Evolutionary conservation across 2,888 invertebrate genomes (phyloP).

Genomic region (Amphimallon solstitiale): DNA sequence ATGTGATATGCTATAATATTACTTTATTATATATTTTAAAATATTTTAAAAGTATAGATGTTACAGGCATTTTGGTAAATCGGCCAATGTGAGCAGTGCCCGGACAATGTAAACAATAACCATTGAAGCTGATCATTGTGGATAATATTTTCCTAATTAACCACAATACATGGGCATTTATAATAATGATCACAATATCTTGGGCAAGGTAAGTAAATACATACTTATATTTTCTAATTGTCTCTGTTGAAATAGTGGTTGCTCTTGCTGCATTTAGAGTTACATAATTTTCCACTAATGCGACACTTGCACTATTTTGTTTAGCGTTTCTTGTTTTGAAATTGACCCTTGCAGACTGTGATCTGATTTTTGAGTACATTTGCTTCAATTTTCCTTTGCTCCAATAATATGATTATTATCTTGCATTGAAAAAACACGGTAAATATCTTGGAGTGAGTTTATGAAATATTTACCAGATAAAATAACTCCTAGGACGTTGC

Average conservation of each 20-base stretch:
- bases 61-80: background rate
- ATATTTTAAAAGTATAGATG: background rate
- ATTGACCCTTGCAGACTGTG: no score
- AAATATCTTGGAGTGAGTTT: no score
- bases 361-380: conserved; percentile 10
- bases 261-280: conserved; percentile 4
- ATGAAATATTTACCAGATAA: background rate
- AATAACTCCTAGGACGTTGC: no score
- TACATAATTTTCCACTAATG: background rate
- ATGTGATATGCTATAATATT: no score
- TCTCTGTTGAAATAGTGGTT: background rate
- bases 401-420: background rate
- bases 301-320: background rate
- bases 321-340: no score
- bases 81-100: conserved; percentile 5
- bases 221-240: background rate
- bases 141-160: background rate
- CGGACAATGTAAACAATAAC: background rate
- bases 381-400: background rate
- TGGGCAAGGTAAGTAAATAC: background rate
- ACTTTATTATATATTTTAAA: no score
- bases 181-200: background rate
- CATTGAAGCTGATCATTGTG: no score
- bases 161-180: no score
- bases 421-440: no score